Evolutionary conservation across 2,888 invertebrate species (phyloP), one percentile per base, ranked within the genome.

Genomic region (Cordilura impudica): DNA sequence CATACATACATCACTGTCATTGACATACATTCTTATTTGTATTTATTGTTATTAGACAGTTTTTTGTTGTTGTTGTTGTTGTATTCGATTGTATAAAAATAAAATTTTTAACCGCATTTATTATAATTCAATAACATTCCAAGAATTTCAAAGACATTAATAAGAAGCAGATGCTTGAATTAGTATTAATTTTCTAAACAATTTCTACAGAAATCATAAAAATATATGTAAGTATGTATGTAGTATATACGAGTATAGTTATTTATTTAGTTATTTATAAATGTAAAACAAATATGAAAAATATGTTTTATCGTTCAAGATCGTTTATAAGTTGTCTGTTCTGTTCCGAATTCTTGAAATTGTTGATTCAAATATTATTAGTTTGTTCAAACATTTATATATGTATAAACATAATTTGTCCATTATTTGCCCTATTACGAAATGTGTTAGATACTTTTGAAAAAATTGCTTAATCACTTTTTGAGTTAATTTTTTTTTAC

Each of bases 111-210:
- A 67, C 67, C 61, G 67, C 66, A 74, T n/a, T n/a, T n/a, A 74
- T 67, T 67, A 58, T 43, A 49, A 7, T 51, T 18, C 49, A 65
- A 58, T 29, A 29, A 70, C 39, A 75, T 79, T 79, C 70, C 16
- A 61, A 71, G 70, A 78, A 79, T 74, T 74, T 14, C 66, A 71
- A 47, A 74, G 61, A 71, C 61, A 54, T 74, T 71, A 79, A 75
- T 74, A 74, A 71, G 54, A 74, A 79, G 61, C 78, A 79, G 71
- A 79, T 79, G 78, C 54, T 70, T 43, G 7, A 6, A 69, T 70
- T 23, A 56, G 19, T 65, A 51, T 54, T 54, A 21, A 8, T 72
- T 45, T 63, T 21, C 14, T 21, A 18, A 10, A 29, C 29, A 67
- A 58, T 35, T 61, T 58, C 26, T 23, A 31, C 7, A 47, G 47